Conservation (phyloP, 1,140 invertebrate genomes). For the Pseudomyrmex sp. region DNA sequence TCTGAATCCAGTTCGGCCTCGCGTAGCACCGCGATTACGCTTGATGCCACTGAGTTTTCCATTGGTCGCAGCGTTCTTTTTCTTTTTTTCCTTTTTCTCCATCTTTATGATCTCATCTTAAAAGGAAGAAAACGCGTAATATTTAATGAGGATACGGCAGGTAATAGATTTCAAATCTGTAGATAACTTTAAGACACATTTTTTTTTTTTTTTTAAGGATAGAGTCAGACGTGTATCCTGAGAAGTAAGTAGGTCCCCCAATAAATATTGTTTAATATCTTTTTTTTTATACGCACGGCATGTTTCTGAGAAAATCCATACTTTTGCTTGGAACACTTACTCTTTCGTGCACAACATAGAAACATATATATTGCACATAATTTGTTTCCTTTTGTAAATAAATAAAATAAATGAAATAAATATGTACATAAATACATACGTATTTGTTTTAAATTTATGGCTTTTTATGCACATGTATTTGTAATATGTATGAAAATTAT, state of each 20-base stretch:
- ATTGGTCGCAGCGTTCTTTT: slow-evolving; percentile 74
- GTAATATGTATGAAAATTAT: no score
- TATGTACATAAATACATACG: no score
- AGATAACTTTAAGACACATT: slow-evolving; percentile 51
- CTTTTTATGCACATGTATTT: no score
- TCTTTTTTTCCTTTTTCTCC: slow-evolving; percentile 84
- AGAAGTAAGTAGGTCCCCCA: slow-evolving; percentile 8
- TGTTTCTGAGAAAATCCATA: neutral
- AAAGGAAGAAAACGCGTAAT: slow-evolving; percentile 82
- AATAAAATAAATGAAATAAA: no score
- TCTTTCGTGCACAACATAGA: no score
- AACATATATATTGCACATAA: no score
- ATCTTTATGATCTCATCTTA: slow-evolving; percentile 86
- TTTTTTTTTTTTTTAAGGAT: no score
- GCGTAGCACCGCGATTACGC: slow-evolving; percentile 57
- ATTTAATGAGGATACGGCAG: slow-evolving; percentile 75
- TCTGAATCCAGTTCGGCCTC: slow-evolving; percentile 64
- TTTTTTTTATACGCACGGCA: neutral
- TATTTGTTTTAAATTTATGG: no score
- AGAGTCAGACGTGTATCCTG: no score
- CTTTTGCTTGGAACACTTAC: neutral
- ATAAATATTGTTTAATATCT: slow-evolving; percentile 26
- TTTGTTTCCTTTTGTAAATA: no score
- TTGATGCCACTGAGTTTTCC: slow-evolving; percentile 69
- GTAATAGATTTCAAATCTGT: slow-evolving; percentile 57